Evolutionary conservation across 2,113 vertebrate species (phyloP).

Genomic region (Gavialis gangeticus): DNA sequence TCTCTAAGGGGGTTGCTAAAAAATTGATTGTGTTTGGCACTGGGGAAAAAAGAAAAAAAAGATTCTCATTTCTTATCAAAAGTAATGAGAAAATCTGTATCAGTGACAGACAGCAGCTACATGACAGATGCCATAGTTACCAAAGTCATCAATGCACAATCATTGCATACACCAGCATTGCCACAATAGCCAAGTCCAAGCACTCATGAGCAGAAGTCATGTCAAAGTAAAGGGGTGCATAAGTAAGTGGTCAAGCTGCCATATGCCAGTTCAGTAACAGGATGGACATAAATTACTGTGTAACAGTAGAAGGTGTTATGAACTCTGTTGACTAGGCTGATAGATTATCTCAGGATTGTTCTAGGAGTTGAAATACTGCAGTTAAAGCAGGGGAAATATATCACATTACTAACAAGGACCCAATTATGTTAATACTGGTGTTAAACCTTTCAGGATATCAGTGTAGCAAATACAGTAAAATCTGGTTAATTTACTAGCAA

Average conservation of each 20-base stretch:
- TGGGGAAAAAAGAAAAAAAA: background rate
- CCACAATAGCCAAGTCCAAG: background rate
- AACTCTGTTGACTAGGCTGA: background rate
- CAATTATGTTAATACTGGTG: background rate
- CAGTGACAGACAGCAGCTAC: background rate
- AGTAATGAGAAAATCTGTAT: background rate
- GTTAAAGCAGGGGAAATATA: fast-evolving
- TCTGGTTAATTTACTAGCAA: too few relatives aligned
- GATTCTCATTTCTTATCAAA: background rate
- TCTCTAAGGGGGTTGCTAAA: background rate
- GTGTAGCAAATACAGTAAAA: too few relatives aligned
- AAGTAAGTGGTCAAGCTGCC: background rate
- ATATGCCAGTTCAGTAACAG: background rate
- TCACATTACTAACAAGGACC: background rate
- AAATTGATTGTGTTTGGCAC: background rate
- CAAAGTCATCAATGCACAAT: background rate
- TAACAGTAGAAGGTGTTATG: constrained; percentile 2
- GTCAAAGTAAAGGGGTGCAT: background rate
- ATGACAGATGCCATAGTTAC: background rate
- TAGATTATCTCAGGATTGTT: background rate
- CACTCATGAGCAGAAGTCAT: background rate
- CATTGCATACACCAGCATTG: background rate
- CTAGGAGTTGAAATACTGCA: background rate
- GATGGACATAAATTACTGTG: background rate
- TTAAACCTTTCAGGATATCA: background rate